Percentiles rank a stretch among this genome's conserved stretches.
Conservation (phyloP, 2,888 invertebrate genomes). For the Tanypteryx hageni region DNA sequence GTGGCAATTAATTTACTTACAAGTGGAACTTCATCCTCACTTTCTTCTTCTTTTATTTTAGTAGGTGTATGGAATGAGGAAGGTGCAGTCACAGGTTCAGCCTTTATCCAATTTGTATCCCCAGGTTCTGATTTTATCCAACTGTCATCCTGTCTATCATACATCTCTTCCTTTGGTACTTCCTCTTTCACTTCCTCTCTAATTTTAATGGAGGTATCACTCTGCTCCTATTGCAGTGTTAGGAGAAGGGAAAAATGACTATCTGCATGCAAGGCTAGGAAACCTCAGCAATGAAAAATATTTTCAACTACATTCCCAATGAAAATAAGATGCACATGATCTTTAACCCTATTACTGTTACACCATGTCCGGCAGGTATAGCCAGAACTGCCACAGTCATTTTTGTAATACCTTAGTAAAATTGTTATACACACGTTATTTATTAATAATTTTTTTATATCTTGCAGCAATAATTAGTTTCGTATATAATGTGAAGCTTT, state of each 20-base stretch:
- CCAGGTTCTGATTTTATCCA: conserved; percentile 30
- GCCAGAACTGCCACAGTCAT: too few species aligned
- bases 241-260: too few species aligned
- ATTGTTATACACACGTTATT: too few species aligned
- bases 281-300: too few species aligned
- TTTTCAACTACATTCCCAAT: too few species aligned
- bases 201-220: conserved; percentile 37
- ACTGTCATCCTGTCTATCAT: not conserved
- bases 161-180: conserved; percentile 12
- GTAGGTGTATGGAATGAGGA: conserved; percentile 18
- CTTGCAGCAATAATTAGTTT: too few species aligned
- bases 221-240: conserved; percentile 48
- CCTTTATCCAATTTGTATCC: conserved; percentile 39
- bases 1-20: not conserved
- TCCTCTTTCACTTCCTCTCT: conserved; percentile 35
- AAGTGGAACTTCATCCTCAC: conserved; percentile 57
- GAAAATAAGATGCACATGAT: conserved; percentile 50
- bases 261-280: too few species aligned
- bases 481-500: too few species aligned
- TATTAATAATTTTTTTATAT: too few species aligned
- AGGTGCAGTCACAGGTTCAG: conserved; percentile 9
- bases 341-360: too few species aligned
- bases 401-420: too few species aligned
- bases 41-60: conserved; percentile 29
- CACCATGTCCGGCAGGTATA: too few species aligned